A percentile compares a stretch with the other conserved stretches of the same genome.
Evolutionary conservation across 1,140 invertebrate species (phyloP).

Genomic region (Drosophila leontia): DNA sequence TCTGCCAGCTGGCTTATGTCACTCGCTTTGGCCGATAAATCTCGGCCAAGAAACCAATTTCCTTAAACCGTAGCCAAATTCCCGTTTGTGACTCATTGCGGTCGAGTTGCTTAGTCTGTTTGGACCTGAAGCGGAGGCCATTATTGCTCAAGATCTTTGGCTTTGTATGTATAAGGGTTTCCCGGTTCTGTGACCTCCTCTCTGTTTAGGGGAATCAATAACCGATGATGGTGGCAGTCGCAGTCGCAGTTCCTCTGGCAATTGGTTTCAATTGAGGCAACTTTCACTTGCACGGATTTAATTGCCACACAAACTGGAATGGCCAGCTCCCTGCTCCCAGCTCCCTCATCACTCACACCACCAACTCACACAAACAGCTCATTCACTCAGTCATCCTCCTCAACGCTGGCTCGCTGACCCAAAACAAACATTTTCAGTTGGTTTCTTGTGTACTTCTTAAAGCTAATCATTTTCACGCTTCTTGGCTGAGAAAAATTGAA

Average conservation of each 20-base stretch:
- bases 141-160: neutral
- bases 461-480: slow-evolving; percentile 50
- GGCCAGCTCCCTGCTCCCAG: slow-evolving; percentile 11
- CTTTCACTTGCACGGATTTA: slow-evolving; percentile 67
- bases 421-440: slow-evolving; percentile 44
- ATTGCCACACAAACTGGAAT: slow-evolving; percentile 46
- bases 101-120: slow-evolving; percentile 22
- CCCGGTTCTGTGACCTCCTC: slow-evolving; percentile 17
- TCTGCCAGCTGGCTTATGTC: slow-evolving; percentile 31
- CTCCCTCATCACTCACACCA: slow-evolving; percentile 12
- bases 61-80: slow-evolving; percentile 54
- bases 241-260: slow-evolving; percentile 23
- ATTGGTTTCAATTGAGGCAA: slow-evolving; percentile 73
- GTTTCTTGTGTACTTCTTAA: slow-evolving; percentile 26
- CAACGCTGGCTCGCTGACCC: slow-evolving; percentile 40
- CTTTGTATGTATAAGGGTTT: slow-evolving; percentile 2
- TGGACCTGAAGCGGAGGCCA: slow-evolving; percentile 8
- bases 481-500: slow-evolving; percentile 22
- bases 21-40: slow-evolving; percentile 33
- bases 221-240: slow-evolving; percentile 18
- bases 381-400: slow-evolving; percentile 39
- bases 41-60: slow-evolving; percentile 49
- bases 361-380: slow-evolving; percentile 11
- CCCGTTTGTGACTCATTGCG: slow-evolving; percentile 76
- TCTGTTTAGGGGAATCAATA: slow-evolving; percentile 47